Conservation (phyloP, 2,797 vertebrate species). For the Sparus aurata region DNA sequence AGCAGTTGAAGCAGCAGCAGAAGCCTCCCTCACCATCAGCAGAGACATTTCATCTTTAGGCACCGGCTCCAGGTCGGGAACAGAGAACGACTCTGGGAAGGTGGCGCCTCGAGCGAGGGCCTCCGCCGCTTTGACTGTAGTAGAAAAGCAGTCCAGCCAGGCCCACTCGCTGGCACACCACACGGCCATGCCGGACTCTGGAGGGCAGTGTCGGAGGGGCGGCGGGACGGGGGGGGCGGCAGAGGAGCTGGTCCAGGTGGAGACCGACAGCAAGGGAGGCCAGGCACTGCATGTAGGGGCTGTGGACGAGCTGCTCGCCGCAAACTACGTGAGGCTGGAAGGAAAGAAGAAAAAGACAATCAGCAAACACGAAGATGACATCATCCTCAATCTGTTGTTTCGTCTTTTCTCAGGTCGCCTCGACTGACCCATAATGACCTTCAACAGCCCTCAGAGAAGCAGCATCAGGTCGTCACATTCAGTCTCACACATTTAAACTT, state of each 20-base stretch:
- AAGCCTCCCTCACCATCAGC: constrained; percentile 90
- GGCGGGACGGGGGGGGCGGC: constrained; percentile 89
- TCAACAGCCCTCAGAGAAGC: too few species aligned
- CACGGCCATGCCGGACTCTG: constrained; percentile 82
- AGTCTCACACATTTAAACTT: not conserved
- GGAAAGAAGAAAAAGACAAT: not conserved
- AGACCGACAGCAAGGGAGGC: constrained; percentile 96
- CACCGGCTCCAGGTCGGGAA: constrained; percentile 95
- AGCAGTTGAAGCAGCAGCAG: not conserved
- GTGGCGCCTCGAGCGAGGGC: constrained; percentile 91
- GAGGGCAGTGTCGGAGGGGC: constrained; percentile 87
- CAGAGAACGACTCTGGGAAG: constrained; percentile 94
- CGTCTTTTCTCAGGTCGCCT: too few species aligned
- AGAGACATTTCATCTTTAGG: constrained; percentile 92
- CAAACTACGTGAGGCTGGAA: constrained; percentile 95
- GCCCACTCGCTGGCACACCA: constrained; percentile 96
- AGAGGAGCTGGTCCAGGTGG: constrained; percentile 93
- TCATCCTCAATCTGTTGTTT: not conserved
- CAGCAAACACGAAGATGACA: not conserved
- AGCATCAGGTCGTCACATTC: not conserved
- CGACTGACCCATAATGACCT: too few species aligned
- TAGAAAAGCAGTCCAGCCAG: constrained; percentile 97
- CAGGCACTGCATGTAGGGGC: constrained; percentile 98
- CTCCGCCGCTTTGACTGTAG: constrained; percentile 96
- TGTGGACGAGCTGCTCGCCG: constrained; percentile 97